Evolutionary conservation across 2,113 vertebrate species (phyloP).

Genomic region (Girardinichthys multiradiatus): DNA sequence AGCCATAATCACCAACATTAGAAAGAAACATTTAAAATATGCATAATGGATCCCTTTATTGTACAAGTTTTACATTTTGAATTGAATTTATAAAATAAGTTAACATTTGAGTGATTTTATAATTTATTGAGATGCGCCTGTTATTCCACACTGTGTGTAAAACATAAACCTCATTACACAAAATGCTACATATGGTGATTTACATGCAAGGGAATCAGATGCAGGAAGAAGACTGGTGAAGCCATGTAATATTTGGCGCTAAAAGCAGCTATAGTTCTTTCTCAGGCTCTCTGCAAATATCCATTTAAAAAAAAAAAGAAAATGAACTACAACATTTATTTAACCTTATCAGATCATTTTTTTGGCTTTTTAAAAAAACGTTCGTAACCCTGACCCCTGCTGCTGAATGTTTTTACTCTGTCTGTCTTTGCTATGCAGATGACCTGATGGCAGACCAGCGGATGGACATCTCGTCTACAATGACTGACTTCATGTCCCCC

Average conservation of each 20-base stretch:
- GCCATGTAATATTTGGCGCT: background rate
- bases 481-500: conserved; percentile 98
- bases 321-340: background rate
- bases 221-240: background rate
- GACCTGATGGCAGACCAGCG: conserved; percentile 99
- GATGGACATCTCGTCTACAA: conserved; percentile 99
- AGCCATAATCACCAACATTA: no score
- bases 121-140: background rate
- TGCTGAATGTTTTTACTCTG: background rate
- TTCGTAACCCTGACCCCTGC: background rate
- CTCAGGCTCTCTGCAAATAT: no score
- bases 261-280: background rate
- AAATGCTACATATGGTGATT: background rate
- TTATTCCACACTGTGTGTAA: background rate
- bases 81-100: background rate
- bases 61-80: background rate
- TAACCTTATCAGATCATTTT: no score
- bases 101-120: background rate
- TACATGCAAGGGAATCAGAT: background rate
- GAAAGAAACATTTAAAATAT: no score
- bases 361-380: background rate
- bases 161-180: background rate
- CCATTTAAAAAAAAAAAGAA: no score
- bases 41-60: background rate
- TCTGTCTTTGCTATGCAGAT: conserved; percentile 70